Evolutionary conservation across 2,888 invertebrate genomes (phyloP).

Genomic region (Ophion ventricosus): DNA sequence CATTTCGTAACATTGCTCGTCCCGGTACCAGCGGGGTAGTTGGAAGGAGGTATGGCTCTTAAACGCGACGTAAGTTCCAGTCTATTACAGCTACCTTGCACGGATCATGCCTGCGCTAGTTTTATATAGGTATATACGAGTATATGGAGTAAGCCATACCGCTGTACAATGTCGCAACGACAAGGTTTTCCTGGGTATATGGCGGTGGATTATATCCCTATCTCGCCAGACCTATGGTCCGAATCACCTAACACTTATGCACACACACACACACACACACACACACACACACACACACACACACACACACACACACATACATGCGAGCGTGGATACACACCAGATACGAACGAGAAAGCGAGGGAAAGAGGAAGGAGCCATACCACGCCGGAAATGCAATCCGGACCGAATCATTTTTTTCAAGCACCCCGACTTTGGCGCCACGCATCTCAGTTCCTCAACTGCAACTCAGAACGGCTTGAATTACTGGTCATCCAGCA

Average conservation of each 20-base stretch:
- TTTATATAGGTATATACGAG: not conserved
- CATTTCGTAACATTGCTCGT: slow-evolving; percentile 77
- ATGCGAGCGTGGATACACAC: not conserved
- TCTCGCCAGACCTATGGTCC: slow-evolving; percentile 40
- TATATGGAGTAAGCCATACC: not conserved
- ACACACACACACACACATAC: slow-evolving; percentile 5
- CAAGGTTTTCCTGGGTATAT: slow-evolving; percentile 19
- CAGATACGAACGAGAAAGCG: not conserved
- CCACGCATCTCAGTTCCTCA: slow-evolving; percentile 18
- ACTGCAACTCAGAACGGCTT: not conserved
- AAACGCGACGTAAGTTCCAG: slow-evolving; percentile 74
- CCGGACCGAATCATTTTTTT: slow-evolving; percentile 69
- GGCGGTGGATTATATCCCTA: slow-evolving; percentile 43
- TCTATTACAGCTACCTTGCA: slow-evolving; percentile 70
- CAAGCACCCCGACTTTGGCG: slow-evolving; percentile 33
- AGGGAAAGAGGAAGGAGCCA: not conserved
- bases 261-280: slow-evolving; percentile 17
- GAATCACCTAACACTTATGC: slow-evolving; percentile 28
- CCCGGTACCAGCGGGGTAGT: slow-evolving; percentile 66
- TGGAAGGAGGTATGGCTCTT: slow-evolving; percentile 67
- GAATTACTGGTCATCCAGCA: slow-evolving; percentile 6
- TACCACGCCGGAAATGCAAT: slow-evolving; percentile 65
- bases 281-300: slow-evolving; percentile 12
- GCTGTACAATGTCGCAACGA: slow-evolving; percentile 30
- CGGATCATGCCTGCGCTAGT: slow-evolving; percentile 31